A percentile compares a stretch with the other conserved stretches of the same genome.
phyloP scores from a whole-genome alignment of 1,140 invertebrate species.

The Eupeodes corollae region DNA sequence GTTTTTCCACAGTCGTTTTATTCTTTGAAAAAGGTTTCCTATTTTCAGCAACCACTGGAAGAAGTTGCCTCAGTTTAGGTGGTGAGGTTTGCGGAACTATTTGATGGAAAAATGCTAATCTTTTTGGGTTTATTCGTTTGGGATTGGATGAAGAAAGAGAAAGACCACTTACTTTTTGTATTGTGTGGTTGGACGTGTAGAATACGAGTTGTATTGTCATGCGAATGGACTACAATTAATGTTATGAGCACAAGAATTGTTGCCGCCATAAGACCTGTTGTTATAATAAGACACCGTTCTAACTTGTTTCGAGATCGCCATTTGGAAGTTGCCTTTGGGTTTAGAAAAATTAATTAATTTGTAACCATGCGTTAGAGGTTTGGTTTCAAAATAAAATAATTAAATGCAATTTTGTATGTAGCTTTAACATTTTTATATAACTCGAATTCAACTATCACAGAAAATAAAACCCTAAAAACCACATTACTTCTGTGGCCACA shows the following conservation, averaged over 20 bases:
- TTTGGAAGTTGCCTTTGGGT: slow-evolving; percentile 34
- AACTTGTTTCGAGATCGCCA: slow-evolving; percentile 43
- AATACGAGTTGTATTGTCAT: slow-evolving; percentile 25
- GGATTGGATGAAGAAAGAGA: not conserved
- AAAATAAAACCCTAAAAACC: not conserved
- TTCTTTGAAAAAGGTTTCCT: too few relatives aligned
- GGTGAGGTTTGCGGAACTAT: too few relatives aligned
- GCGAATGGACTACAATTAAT: slow-evolving; percentile 23
- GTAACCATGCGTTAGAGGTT: slow-evolving; percentile 4
- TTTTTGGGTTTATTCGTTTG: too few relatives aligned
- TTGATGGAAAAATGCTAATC: too few relatives aligned
- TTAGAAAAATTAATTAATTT: slow-evolving; percentile 3
- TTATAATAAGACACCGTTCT: slow-evolving; percentile 41
- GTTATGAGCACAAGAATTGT: slow-evolving; percentile 35
- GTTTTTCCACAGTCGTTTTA: too few relatives aligned
- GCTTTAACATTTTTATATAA: not conserved
- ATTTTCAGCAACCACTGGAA: too few relatives aligned
- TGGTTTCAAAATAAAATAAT: not conserved
- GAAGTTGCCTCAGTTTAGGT: too few relatives aligned
- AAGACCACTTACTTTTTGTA: slow-evolving; percentile 6
- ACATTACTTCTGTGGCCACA: not conserved
- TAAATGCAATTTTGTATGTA: slow-evolving; percentile 13
- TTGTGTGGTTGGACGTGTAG: slow-evolving; percentile 26
- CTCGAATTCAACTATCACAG: slow-evolving; percentile 20
- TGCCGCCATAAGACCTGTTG: slow-evolving; percentile 28